Base-by-base conservation (phyloP, 2,797 vertebrate genomes). In the Aplochiton taeniatus region DNA sequence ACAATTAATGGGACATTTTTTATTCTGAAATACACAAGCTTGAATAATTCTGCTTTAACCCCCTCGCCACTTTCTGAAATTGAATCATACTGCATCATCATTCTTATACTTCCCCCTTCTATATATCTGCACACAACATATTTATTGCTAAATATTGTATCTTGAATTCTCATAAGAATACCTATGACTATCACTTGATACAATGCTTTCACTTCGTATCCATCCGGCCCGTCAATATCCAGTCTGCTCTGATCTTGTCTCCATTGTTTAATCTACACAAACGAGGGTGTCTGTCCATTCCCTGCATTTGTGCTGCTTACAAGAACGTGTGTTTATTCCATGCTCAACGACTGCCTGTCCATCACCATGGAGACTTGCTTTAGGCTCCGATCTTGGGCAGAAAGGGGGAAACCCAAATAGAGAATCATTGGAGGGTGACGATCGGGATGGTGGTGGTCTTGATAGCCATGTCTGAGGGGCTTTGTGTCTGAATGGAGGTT, bases 181-280 rank as follows among this genome's bases (percentile, higher is more conserved):
- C 16, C 58, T 10, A 46, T 20, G 46, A 13, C 46, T 9, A 11
- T 66, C 31, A 2, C 31, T 31, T 31, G 31, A 31, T 31, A 31
- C 31, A 31, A 31, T 31, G 31, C 31, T 48, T 48, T 49, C 12
- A 50, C 52, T 70, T 59, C 63, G 19, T 61, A 58, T 61, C 64
- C 52, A 18, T 47, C 62, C 60, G n/a, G 11, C 53, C 57, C 61
- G 58, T 69, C 1, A 9, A 60, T 46, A 31, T 68, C 49, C 70
- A 47, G 59, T 68, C 63, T 19, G 74, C 61, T 44, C 16, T 58
- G 65, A 55, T 58, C 65, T 41, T 11, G 61, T 72, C 73, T 72
- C 72, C 73, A 83, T 88, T 89, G 81, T 87, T 78, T 81, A 49
- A 72, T 64, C 77, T 63, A 17, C 68, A 73, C 62, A 78, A 66